A percentile compares a stretch with the other conserved stretches of the same genome.
Conservation (phyloP, 2,888 invertebrate genomes). For the Drosophila subquinaria region DNA sequence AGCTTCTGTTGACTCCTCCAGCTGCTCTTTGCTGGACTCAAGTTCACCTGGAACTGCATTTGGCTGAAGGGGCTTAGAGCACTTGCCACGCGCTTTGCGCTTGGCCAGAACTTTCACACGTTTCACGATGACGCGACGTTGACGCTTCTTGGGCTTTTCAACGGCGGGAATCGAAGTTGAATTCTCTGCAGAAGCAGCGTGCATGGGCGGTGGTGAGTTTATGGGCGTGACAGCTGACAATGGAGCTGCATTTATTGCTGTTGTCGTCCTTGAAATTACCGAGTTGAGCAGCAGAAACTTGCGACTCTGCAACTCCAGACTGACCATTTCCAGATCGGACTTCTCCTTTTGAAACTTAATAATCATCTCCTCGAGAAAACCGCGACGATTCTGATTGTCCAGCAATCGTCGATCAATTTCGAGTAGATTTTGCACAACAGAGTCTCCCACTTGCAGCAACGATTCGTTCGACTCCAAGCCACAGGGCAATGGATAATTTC, state of each 20-base stretch:
- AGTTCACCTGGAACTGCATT: neutral
- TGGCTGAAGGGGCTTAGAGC: neutral
- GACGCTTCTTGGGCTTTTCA: conserved; percentile 4
- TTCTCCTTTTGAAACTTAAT: conserved; percentile 84
- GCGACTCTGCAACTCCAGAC: conserved; percentile 82
- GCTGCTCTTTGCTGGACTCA: neutral
- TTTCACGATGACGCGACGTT: conserved; percentile 35
- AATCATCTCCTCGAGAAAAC: conserved; percentile 84
- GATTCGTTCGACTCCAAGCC: conserved; percentile 55
- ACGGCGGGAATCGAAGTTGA: neutral
- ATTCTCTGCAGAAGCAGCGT: neutral
- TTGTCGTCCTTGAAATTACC: conserved; percentile 45
- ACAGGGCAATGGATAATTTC: conserved; percentile 6
- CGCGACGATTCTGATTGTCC: conserved; percentile 83
- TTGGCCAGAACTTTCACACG: conserved; percentile 41
- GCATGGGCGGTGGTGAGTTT: conserved; percentile 24
- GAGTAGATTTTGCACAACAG: conserved; percentile 72
- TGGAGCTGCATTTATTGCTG: conserved; percentile 3
- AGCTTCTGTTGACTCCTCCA: neutral
- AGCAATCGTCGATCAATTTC: conserved; percentile 83
- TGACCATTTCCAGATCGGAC: conserved; percentile 81
- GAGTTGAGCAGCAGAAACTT: conserved; percentile 82
- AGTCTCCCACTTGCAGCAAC: conserved; percentile 61
- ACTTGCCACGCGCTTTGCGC: conserved; percentile 18
- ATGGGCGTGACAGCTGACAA: conserved; percentile 27